Base-by-base conservation (phyloP, 2,888 invertebrate species). In the Plagodis pulveraria region DNA sequence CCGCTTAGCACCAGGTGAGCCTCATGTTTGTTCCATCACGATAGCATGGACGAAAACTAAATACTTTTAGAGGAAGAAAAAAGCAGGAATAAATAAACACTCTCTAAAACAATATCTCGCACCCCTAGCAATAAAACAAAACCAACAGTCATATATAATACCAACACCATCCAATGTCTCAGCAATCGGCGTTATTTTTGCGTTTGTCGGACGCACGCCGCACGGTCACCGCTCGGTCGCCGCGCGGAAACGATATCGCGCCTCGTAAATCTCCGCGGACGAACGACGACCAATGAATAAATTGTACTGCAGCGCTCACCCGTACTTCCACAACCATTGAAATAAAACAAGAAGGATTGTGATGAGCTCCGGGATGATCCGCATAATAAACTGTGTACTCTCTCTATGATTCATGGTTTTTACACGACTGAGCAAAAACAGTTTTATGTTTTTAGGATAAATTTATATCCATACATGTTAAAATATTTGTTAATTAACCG, bases 251-350 rank as follows among this genome's bases (percentile, higher is more conserved):
- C 75, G 70, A 75, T 78, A 78, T 76, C 78, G 69, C 74, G 74
- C 71, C 72, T 72, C 76, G 71, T 81, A 78, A 78, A 81, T 79
- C 76, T 68, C 62, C 65, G 63, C 62, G 65, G 62, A 59, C 66
- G 62, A 57, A 57, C 60, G 59, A 61, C 63, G 66, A 63, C 68
- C 77, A 73, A 78, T 78, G 79, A 78, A 78, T 77, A 79, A 74
- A 78, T 76, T 73, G 73, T 71, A 64, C 66, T 65, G 62, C 63
- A 65, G 53, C 66, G 58, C 44, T 62, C 59, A 52, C 40, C 58
- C 61, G 62, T 61, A 58, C 56, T 50, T 38, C 36, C n/a, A 48
- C 11, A n/a, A 49, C 48, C 56, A 42, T 42, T n/a, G 63, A 60
- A 56, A 10, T 22, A 35, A 35, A 11, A 10, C 51, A 43, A 42